Evolutionary conservation across 2,113 vertebrate species (phyloP), one percentile per base, ranked within the genome.

Genomic region (Ibidorhyncha struthersii): DNA sequence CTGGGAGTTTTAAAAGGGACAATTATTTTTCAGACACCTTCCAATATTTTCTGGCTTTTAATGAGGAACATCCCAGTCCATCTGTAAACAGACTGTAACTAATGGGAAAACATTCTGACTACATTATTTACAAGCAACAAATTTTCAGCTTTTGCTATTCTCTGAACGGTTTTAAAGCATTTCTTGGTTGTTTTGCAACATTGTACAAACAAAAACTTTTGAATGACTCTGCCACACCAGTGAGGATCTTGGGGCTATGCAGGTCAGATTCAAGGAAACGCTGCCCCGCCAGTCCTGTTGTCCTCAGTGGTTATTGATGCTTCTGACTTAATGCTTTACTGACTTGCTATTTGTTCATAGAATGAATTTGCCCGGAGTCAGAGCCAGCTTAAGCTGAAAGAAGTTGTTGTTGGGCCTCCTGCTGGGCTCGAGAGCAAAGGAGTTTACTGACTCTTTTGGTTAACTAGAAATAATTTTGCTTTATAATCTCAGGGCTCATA

Each of bases 311-410:
- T 47, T 82, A 59, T 56, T 93, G 89, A 89, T 66, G 78, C 62
- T 89, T 72, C 82, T 94, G 29, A 70, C 47, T 95, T 65, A 45
- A 66, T 43, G 71, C 47, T 90, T 80, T 53, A 40, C 8, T 90
- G 81, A 76, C 70, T 91, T 91, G 55, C 50, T 95, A 2, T 83
- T 94, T 91, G 65, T 73, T 85, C 87, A 50, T 59, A 86, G 67
- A 62, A 82, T 82, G n/a, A 86, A 77, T 86, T 77, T 80, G 55
- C 91, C 40, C 1, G 2, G 34, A 95, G 82, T 62, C 62, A 69
- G 87, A 91, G 94, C 78, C 97, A 93, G 91, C 71, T 93, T 63
- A 55, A 77, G 6, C 74, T 94, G 94, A 96, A 96, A 96, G 94
- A 87, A 92, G 53, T 61, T 74, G n/a, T 83, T 87, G 61, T 80